Evolutionary conservation across 2,797 vertebrate genomes (phyloP).

Genomic region (Scarus forsteni): DNA sequence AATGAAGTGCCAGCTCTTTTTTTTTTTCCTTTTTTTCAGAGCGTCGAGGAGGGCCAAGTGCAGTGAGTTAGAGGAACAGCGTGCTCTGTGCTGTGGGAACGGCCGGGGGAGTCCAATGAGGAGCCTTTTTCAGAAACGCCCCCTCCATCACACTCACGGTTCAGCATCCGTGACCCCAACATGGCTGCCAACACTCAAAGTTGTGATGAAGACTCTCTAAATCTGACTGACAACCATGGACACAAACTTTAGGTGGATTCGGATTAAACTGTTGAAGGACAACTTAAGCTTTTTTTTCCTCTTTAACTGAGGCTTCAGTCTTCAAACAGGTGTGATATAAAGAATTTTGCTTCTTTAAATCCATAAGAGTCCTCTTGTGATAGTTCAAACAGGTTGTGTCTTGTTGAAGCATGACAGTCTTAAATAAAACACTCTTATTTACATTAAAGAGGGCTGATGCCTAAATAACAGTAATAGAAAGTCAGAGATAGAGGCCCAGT

Average conservation of each 20-base stretch:
- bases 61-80: constrained; percentile 57
- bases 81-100: constrained; percentile 57
- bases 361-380: too few relatives aligned
- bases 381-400: too few relatives aligned
- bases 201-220: not conserved
- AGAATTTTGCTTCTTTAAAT: too few relatives aligned
- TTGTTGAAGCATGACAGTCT: too few relatives aligned
- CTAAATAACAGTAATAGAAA: too few relatives aligned
- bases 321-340: too few relatives aligned
- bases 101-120: constrained; percentile 48
- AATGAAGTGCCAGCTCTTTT: constrained; percentile 78
- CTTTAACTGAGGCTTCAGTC: too few relatives aligned
- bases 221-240: not conserved
- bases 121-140: constrained; percentile 68
- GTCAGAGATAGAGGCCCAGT: too few relatives aligned
- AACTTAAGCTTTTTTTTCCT: too few relatives aligned
- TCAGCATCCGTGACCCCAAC: constrained; percentile 17
- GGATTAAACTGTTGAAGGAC: too few relatives aligned
- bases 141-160: constrained; percentile 35
- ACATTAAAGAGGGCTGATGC: too few relatives aligned
- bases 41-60: constrained; percentile 48
- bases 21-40: constrained; percentile 27
- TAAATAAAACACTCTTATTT: too few relatives aligned
- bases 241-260: not conserved
- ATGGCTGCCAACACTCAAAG: constrained; percentile 32